These are phyloP conservation scores for Drosophila sechellia DNA, from an alignment of 1,140 invertebrate species.

Conservation along the genomic window DNA sequence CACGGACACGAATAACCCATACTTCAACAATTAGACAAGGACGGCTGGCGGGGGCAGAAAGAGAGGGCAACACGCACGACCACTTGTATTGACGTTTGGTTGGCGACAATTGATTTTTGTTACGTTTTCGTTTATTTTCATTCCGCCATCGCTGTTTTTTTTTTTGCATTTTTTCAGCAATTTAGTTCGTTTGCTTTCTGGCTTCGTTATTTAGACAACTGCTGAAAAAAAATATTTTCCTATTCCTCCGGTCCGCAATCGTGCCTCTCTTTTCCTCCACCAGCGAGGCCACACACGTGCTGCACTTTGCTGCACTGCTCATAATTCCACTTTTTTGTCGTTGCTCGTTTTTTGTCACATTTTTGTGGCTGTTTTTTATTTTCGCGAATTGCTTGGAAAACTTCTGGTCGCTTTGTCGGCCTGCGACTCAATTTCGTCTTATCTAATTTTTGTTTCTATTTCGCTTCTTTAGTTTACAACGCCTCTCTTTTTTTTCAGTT, in stretches of 20 bases:
- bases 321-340: constrained; percentile 49
- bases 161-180: constrained; percentile 65
- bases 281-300: constrained; percentile 65
- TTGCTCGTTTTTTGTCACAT: constrained; percentile 31
- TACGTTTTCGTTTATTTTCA: constrained; percentile 82
- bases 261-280: neutral
- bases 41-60: constrained; percentile 3
- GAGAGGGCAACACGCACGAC: constrained; percentile 43
- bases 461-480: constrained; percentile 35
- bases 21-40: constrained; percentile 1
- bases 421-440: constrained; percentile 78
- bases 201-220: constrained; percentile 80
- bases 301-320: constrained; percentile 61
- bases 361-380: constrained; percentile 17
- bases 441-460: constrained; percentile 74
- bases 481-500: constrained; percentile 19
- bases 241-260: constrained; percentile 9
- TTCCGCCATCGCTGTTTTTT: constrained; percentile 56
- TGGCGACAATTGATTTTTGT: constrained; percentile 83
- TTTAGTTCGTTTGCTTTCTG: constrained; percentile 82
- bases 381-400: constrained; percentile 55
- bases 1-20: constrained; percentile 31
- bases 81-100: constrained; percentile 81
- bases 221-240: constrained; percentile 61
- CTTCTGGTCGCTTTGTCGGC: constrained; percentile 69